Percentiles rank a stretch among this genome's conserved stretches.
These are phyloP conservation scores for Coleophora deauratella DNA, from an alignment of 2,888 invertebrate species.

Conservation along the genomic window DNA sequence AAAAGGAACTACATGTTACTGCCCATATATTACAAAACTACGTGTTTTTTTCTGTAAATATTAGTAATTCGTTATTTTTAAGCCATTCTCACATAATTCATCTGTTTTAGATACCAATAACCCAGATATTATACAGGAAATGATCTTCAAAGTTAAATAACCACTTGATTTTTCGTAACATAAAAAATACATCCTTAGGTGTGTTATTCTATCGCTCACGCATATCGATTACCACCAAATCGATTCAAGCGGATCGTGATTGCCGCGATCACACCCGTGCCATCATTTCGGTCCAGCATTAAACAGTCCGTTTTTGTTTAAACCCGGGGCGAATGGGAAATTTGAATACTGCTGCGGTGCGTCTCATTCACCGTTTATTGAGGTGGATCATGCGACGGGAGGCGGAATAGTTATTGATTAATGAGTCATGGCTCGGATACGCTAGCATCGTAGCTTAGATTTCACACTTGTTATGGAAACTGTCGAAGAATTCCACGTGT, in stretches of 20 bases:
- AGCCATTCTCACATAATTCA: no score
- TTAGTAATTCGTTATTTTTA: no score
- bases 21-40: no score
- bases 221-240: conserved; percentile 56
- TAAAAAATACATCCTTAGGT: no score
- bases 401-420: conserved; percentile 62
- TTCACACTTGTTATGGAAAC: conserved; percentile 33
- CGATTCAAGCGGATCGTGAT: conserved; percentile 50
- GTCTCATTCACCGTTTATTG: conserved; percentile 60
- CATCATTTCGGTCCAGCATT: conserved; percentile 52
- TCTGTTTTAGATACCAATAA: no score
- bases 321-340: conserved; percentile 67
- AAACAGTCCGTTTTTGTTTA: conserved; percentile 72
- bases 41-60: no score
- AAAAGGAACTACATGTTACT: no score
- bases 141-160: no score
- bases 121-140: no score
- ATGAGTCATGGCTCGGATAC: conserved; percentile 52
- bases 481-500: conserved; percentile 2
- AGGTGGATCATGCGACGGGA: conserved; percentile 58
- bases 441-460: conserved; percentile 25
- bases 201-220: conserved; percentile 36
- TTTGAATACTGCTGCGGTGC: conserved; percentile 65
- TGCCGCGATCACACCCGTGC: conserved; percentile 40
- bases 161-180: no score